phyloP scores from a whole-genome alignment of 2,888 invertebrate species.

The Heliconius erato region DNA sequence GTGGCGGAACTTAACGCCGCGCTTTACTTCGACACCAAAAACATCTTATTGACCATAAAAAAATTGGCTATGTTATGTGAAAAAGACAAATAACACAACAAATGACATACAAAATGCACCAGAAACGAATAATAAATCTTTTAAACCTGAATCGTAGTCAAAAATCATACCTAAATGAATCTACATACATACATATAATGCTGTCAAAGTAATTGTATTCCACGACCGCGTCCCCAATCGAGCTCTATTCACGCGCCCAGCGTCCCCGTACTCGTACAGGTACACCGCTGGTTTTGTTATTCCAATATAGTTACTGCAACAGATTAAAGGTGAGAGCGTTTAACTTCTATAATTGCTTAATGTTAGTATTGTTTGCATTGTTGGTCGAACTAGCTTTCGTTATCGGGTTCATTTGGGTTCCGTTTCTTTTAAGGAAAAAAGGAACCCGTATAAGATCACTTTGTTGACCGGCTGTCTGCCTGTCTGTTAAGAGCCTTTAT shows the following conservation, averaged over 20 bases:
- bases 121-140: neutral
- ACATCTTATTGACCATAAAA: neutral
- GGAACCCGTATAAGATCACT: too few relatives aligned
- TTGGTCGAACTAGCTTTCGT: neutral
- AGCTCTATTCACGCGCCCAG: constrained; percentile 4
- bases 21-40: too few relatives aligned
- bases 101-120: neutral
- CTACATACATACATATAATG: neutral
- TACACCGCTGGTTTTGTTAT: neutral
- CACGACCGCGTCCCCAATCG: constrained; percentile 5
- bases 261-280: neutral
- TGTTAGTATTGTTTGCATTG: neutral
- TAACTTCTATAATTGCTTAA: constrained; percentile 7
- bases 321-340: neutral
- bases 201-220: constrained; percentile 8
- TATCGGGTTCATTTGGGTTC: neutral
- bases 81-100: neutral
- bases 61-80: neutral
- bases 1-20: too few relatives aligned
- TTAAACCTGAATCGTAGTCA: neutral
- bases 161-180: constrained; percentile 15
- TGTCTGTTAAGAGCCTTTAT: too few relatives aligned
- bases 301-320: constrained; percentile 12
- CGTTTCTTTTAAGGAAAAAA: too few relatives aligned
- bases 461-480: too few relatives aligned